Evolutionary conservation across 2,888 invertebrate species (phyloP).

Genomic region (Tortrix viridana): DNA sequence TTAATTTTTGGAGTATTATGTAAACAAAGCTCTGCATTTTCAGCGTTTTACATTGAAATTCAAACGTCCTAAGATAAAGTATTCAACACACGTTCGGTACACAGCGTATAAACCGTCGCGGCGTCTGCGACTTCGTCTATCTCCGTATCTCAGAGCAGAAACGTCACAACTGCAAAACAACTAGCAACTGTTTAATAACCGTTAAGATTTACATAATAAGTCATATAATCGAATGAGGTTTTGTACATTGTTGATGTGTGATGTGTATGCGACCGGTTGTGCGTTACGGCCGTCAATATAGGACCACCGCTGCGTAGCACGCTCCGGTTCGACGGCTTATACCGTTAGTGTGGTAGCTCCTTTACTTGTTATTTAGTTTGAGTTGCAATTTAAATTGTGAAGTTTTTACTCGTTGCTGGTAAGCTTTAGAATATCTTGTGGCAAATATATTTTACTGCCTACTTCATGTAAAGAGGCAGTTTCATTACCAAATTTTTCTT

Average conservation of each 20-base stretch:
- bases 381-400: slow-evolving; percentile 24
- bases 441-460: not conserved
- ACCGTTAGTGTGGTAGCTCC: slow-evolving; percentile 36
- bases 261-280: slow-evolving; percentile 50
- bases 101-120: slow-evolving; percentile 51
- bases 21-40: not conserved
- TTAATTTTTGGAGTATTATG: too few species aligned
- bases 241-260: not conserved
- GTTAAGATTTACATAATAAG: not conserved
- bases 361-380: slow-evolving; percentile 25
- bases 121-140: slow-evolving; percentile 38
- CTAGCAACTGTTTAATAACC: slow-evolving; percentile 1
- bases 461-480: too few species aligned
- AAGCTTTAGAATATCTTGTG: not conserved
- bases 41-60: not conserved
- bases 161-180: not conserved
- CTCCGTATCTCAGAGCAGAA: not conserved
- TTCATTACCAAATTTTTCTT: too few species aligned
- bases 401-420: not conserved
- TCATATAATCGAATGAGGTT: not conserved
- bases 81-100: slow-evolving; percentile 52
- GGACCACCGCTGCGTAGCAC: slow-evolving; percentile 37
- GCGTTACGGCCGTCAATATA: slow-evolving; percentile 20
- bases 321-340: slow-evolving; percentile 30
- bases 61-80: slow-evolving; percentile 38